Conservation (phyloP, 2,113 vertebrate genomes). For the Ictalurus punctatus region DNA sequence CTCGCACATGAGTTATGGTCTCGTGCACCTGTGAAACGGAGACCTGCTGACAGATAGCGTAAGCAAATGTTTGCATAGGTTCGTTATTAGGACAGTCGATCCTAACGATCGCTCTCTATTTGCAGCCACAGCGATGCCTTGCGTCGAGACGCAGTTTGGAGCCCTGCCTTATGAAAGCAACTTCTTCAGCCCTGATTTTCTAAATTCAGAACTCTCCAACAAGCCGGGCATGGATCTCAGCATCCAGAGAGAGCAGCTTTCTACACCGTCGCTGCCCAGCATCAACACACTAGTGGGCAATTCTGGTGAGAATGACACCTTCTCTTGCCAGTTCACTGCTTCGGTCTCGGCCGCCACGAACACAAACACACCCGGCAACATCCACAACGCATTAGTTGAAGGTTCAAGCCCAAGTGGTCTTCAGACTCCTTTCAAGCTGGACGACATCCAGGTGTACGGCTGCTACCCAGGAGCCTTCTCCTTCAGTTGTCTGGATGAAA, state of each 20-base stretch:
- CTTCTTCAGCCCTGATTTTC: constrained; percentile 73
- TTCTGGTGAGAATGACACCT: constrained; percentile 81
- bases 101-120: constrained; percentile 10
- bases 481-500: constrained; percentile 77
- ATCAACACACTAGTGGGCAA: constrained; percentile 88
- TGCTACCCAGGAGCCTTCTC: constrained; percentile 87
- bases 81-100: not conserved
- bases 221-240: constrained; percentile 80
- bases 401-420: constrained; percentile 40
- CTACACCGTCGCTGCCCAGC: constrained; percentile 79
- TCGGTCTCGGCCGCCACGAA: constrained; percentile 56
- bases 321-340: constrained; percentile 83
- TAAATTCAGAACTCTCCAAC: constrained; percentile 77
- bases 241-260: constrained; percentile 70
- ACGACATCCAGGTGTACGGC: constrained; percentile 91
- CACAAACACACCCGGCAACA: constrained; percentile 50
- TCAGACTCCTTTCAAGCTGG: constrained; percentile 79
- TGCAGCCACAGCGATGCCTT: constrained; percentile 84
- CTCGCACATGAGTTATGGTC: constrained; percentile 57
- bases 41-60: not conserved
- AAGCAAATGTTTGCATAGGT: constrained; percentile 1
- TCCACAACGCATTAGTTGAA: constrained; percentile 57
- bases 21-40: not conserved
- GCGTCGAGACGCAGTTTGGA: constrained; percentile 87
- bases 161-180: constrained; percentile 76